Evolutionary conservation across 2,113 vertebrate species (phyloP).

Genomic region (Corythoichthys haematopterus): DNA sequence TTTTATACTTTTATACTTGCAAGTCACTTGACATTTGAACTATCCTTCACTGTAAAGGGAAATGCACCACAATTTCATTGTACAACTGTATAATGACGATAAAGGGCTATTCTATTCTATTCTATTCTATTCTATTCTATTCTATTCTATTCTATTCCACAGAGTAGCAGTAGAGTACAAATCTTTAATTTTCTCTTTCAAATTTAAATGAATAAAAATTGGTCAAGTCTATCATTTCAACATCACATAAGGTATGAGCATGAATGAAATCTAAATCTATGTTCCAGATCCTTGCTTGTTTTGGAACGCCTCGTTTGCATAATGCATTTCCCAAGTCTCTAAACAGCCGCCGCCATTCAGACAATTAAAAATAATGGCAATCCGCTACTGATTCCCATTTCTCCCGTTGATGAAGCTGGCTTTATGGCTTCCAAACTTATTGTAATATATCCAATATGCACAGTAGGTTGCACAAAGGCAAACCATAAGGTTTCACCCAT

Average conservation of each 20-base stretch:
- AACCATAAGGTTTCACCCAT: conserved; percentile 4
- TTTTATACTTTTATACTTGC: no score
- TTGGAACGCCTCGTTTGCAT: not conserved
- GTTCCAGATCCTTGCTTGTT: not conserved
- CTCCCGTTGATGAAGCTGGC: not conserved
- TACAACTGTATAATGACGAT: no score
- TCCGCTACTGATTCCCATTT: not conserved
- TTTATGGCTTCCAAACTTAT: not conserved
- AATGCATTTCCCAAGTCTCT: not conserved
- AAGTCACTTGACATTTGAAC: no score
- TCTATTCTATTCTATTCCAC: no score
- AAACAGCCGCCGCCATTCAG: not conserved
- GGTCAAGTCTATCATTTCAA: not conserved
- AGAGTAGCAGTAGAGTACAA: no score
- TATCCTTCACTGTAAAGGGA: no score
- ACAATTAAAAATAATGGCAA: conserved; percentile 4
- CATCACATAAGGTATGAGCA: not conserved
- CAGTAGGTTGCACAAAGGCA: not conserved
- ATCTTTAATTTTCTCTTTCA: no score
- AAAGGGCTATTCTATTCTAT: no score
- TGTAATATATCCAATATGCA: not conserved
- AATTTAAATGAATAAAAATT: not conserved
- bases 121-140: no score
- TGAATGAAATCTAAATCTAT: not conserved
- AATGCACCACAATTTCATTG: no score